Base-by-base conservation (phyloP, 2,888 invertebrate genomes). In the Ceraclea dissimilis region DNA sequence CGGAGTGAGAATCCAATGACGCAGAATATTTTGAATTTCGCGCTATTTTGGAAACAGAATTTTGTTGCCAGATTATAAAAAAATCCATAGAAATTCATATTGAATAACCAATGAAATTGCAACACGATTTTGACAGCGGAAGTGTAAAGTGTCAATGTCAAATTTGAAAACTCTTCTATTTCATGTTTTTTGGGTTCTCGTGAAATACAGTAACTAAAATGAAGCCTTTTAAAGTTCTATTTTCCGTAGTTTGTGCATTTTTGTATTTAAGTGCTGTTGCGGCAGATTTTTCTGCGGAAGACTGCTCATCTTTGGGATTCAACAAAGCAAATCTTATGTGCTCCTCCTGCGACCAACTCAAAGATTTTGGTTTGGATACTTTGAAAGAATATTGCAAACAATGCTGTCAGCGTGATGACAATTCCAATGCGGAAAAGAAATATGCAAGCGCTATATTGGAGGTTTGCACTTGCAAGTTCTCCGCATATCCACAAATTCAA, bases 381-480 rank as follows among this genome's bases (percentile, higher is more conserved):
- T 71, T 90, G 63, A 80, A 85, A 56, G 80, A 79, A 13, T 82
- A 82, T 63, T 93, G 93, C 65, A 80, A 82, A 57, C 83, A 88
- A 69, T 93, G 93, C 67, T 93, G 93, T 68, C 83, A 88, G 60
- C 80, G 81, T 63, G 90, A 93, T 67, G 83, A 86, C 63, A 76
- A 78, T 43, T 79, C 80, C 5, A 79, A 82, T 2, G 79, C 79
- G 11, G 75, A 80, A 54, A 88, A 88, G 74, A 85, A 86, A 57
- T 98, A 93, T 71, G 90, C 95, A 1, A 89, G 86, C 69, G 98
- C 96, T 1, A 83, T 93, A 57, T 76, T 99, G 44, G 94, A 96
- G 80, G 95, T 98, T 5, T 99, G 98, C 70, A 95, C 95, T 51
- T 99, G 98, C 74, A 98, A 98, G 79, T 94, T 98, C 78, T 93